phyloP scores from a whole-genome alignment of 2,113 vertebrate species.

The Proteles cristata region DNA sequence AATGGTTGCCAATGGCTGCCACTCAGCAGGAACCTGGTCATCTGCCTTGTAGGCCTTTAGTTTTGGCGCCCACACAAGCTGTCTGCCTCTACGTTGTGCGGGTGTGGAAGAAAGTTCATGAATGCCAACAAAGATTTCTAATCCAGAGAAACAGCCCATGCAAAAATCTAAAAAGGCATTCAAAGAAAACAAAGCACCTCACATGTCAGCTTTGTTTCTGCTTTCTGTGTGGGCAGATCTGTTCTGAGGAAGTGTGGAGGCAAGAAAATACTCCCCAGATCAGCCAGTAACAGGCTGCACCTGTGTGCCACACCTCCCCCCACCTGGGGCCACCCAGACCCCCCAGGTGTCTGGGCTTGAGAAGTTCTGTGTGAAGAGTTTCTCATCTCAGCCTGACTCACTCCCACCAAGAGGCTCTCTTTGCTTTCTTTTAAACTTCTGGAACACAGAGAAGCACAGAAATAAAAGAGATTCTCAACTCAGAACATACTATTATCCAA shows the following conservation, averaged over 20 bases:
- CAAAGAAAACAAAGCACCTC: background rate
- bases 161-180: conserved; percentile 35
- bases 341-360: background rate
- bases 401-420: background rate
- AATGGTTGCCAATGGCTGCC: background rate
- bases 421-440: background rate
- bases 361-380: background rate
- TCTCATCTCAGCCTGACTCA: background rate
- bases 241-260: background rate
- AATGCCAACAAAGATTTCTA: background rate
- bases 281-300: background rate
- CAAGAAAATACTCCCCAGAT: background rate
- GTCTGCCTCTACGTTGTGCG: background rate
- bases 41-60: background rate
- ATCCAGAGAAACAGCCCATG: background rate
- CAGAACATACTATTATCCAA: background rate
- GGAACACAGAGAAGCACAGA: background rate
- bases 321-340: background rate
- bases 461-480: background rate
- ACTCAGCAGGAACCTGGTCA: background rate
- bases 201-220: background rate
- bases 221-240: conserved; percentile 1
- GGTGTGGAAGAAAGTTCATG: background rate
- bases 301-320: background rate
- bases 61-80: background rate